A percentile compares a stretch with the other conserved stretches of the same genome.
Conservation (phyloP, 2,888 invertebrate species). For the Lithophane semibrunnea region DNA sequence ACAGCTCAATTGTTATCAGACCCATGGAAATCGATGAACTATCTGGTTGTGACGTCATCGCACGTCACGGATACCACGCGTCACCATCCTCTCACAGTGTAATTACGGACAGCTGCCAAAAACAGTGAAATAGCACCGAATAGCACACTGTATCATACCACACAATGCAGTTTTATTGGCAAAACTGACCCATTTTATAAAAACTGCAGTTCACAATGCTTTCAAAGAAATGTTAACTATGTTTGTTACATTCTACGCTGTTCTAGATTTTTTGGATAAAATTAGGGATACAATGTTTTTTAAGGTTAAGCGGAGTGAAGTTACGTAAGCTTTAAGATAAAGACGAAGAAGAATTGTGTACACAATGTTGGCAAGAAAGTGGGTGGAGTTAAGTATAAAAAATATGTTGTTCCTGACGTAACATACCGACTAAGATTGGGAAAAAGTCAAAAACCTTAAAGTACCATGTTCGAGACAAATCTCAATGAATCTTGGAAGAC, state of each 20-base stretch:
- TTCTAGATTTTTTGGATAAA: conserved; percentile 34
- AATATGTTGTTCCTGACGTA: conserved; percentile 2
- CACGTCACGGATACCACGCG: conserved; percentile 62
- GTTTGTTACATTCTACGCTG: conserved; percentile 32
- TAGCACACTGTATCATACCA: conserved; percentile 33
- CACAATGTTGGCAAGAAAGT: conserved; percentile 25
- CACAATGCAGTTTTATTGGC: conserved; percentile 51
- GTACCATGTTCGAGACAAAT: not conserved
- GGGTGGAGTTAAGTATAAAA: not conserved
- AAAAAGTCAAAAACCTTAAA: not conserved
- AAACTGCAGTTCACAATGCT: conserved; percentile 28
- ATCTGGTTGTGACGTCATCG: conserved; percentile 66
- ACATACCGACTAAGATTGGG: not conserved
- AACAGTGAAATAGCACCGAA: conserved; percentile 33
- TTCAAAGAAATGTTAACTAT: conserved; percentile 36
- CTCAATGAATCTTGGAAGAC: not conserved
- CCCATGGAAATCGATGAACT: conserved; percentile 70
- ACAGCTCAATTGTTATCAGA: conserved; percentile 69
- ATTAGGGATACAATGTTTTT: conserved; percentile 49
- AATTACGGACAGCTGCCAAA: conserved; percentile 59
- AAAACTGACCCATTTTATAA: conserved; percentile 56
- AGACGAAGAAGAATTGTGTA: conserved; percentile 24
- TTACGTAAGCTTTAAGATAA: conserved; percentile 37
- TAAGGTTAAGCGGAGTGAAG: conserved; percentile 30
- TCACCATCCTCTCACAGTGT: conserved; percentile 34